phyloP scores from a whole-genome alignment of 2,797 vertebrate genomes.

The Pseudopleuronectes americanus region DNA sequence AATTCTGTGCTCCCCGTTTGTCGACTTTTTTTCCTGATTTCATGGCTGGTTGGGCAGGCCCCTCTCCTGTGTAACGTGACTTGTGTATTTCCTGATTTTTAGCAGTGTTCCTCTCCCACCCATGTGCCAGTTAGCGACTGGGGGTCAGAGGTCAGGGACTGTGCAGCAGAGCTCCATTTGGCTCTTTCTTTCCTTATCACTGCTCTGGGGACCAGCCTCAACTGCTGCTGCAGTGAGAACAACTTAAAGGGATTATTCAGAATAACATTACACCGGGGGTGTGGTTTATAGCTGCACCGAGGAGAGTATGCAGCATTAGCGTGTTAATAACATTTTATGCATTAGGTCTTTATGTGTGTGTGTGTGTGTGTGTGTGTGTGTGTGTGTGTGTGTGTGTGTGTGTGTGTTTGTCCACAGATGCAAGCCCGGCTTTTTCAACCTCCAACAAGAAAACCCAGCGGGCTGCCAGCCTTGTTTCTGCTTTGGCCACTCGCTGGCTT shows the following conservation, averaged over 20 bases:
- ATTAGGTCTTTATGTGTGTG: conserved; percentile 19
- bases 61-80: conserved; percentile 70
- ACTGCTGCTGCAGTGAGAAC: conserved; percentile 10
- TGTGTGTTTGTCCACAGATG: conserved; percentile 83
- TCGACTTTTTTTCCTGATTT: conserved; percentile 67
- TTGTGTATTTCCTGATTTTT: conserved; percentile 60
- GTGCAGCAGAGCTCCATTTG: conserved; percentile 41
- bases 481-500: conserved; percentile 90
- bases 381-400: conserved; percentile 26
- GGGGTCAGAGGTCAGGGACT: conserved; percentile 56
- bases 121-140: conserved; percentile 45
- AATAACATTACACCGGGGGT: conserved; percentile 19
- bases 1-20: conserved; percentile 63
- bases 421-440: conserved; percentile 89
- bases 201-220: background rate
- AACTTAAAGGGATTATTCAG: conserved; percentile 44
- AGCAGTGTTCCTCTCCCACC: conserved; percentile 46
- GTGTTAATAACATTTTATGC: conserved; percentile 45
- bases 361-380: conserved; percentile 23
- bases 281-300: conserved; percentile 40
- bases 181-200: conserved; percentile 4
- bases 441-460: conserved; percentile 80
- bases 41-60: conserved; percentile 61
- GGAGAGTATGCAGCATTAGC: conserved; percentile 17
- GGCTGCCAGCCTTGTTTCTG: conserved; percentile 94